These are phyloP conservation scores for Lamproptera curius DNA, from an alignment of 2,888 invertebrate species.

Conservation along the genomic window DNA sequence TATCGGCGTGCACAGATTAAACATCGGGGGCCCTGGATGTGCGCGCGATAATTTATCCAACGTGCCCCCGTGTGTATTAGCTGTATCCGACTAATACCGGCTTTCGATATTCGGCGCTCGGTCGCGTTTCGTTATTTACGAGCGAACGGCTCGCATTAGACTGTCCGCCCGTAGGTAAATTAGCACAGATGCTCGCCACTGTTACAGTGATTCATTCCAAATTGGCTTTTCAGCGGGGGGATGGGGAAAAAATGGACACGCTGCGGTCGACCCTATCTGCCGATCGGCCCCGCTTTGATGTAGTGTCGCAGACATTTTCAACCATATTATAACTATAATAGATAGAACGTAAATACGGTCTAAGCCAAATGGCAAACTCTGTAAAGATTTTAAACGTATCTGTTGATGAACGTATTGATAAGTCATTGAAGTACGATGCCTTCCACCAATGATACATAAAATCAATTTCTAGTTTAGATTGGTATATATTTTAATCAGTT, in stretches of 20 bases:
- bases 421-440: too few species aligned
- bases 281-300: too few species aligned
- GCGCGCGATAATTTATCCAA: constrained; percentile 74
- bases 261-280: constrained; percentile 64
- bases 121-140: constrained; percentile 75
- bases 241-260: constrained; percentile 44
- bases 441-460: too few species aligned
- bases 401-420: too few species aligned
- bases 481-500: too few species aligned
- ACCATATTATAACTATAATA: too few species aligned
- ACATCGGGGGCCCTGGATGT: constrained; percentile 75
- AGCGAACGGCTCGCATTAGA: constrained; percentile 73
- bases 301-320: too few species aligned
- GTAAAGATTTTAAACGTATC: too few species aligned
- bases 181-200: constrained; percentile 77
- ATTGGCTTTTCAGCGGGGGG: constrained; percentile 74
- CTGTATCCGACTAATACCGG: constrained; percentile 77
- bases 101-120: constrained; percentile 76
- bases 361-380: too few species aligned
- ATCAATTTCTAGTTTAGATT: too few species aligned
- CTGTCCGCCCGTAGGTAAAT: constrained; percentile 78
- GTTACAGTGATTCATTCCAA: constrained; percentile 77
- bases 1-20: constrained; percentile 71
- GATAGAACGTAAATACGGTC: too few species aligned
- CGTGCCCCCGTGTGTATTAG: constrained; percentile 75